Percentiles rank a stretch among this genome's conserved stretches.
These are phyloP conservation scores for Rhyacophila brunnea DNA, from an alignment of 1,140 invertebrate species.

Conservation along the genomic window DNA sequence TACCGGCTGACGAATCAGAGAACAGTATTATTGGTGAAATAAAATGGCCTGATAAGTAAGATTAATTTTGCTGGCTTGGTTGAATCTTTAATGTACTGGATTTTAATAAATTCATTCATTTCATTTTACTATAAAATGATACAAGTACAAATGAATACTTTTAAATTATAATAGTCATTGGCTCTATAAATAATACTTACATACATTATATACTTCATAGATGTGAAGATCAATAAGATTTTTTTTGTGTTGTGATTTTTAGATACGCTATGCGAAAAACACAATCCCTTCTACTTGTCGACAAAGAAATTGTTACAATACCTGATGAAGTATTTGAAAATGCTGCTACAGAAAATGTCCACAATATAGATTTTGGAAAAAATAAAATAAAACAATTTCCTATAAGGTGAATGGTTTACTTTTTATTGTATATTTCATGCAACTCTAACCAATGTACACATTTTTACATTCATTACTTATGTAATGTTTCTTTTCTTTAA, in stretches of 20 bases:
- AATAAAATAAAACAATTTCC: conserved; percentile 72
- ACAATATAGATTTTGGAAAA: conserved; percentile 75
- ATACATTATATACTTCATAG: too few relatives aligned
- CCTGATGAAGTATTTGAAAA: conserved; percentile 70
- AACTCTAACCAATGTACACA: too few relatives aligned
- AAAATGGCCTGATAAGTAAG: conserved; percentile 68
- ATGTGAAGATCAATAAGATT: too few relatives aligned
- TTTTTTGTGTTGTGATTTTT: conserved; percentile 29
- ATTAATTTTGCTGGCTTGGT: too few relatives aligned
- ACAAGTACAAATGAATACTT: too few relatives aligned
- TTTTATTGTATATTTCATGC: too few relatives aligned
- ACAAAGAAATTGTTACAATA: conserved; percentile 62
- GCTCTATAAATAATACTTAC: too few relatives aligned
- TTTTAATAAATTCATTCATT: too few relatives aligned
- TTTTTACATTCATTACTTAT: background rate
- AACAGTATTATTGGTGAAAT: conserved; percentile 35
- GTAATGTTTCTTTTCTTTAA: conserved; percentile 22
- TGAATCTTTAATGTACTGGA: too few relatives aligned
- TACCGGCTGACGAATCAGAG: conserved; percentile 48
- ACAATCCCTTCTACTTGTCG: conserved; percentile 65
- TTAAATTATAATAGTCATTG: too few relatives aligned
- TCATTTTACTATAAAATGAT: background rate
- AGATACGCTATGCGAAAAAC: conserved; percentile 74
- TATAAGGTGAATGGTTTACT: conserved; percentile 55
- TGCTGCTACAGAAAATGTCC: conserved; percentile 69